Conservation (phyloP, 2,797 vertebrate genomes). For the Pseudochromis fuscus region DNA sequence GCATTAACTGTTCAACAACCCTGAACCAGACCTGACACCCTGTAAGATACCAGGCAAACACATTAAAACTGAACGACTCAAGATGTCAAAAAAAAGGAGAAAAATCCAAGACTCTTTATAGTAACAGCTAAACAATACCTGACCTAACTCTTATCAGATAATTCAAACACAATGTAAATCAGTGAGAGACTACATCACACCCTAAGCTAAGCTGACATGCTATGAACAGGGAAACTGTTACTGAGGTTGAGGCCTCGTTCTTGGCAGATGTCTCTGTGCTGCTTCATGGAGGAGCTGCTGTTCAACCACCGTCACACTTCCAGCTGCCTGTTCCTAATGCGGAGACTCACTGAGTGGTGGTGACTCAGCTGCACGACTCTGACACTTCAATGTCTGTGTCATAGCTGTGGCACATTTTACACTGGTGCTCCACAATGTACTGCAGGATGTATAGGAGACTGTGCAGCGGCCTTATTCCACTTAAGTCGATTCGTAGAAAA, state of each 20-base stretch:
- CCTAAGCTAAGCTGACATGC: constrained; percentile 26
- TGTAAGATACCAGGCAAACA: constrained; percentile 58
- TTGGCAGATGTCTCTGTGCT: constrained; percentile 36
- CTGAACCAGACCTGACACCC: constrained; percentile 87
- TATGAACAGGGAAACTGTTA: constrained; percentile 38
- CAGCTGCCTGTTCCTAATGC: constrained; percentile 30
- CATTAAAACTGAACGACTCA: constrained; percentile 26
- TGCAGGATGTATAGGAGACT: constrained; percentile 17
- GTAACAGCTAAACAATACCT: constrained; percentile 14
- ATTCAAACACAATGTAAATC: background rate
- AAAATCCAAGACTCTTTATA: background rate
- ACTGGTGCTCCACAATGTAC: constrained; percentile 65
- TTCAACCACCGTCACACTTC: constrained; percentile 6
- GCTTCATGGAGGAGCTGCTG: constrained; percentile 56
- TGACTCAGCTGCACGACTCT: constrained; percentile 51
- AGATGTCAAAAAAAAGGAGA: background rate
- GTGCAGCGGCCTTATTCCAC: constrained; percentile 16
- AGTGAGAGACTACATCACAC: background rate
- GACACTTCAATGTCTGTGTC: constrained; percentile 52
- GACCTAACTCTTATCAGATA: constrained; percentile 2
- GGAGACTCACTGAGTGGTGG: constrained; percentile 31
- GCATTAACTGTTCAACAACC: constrained; percentile 91
- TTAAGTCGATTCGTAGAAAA: constrained; percentile 29
- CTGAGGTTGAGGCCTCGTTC: constrained; percentile 29
- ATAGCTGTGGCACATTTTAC: constrained; percentile 72